phyloP scores from a whole-genome alignment of 2,888 invertebrate species.

The Seladonia tumulorum region DNA sequence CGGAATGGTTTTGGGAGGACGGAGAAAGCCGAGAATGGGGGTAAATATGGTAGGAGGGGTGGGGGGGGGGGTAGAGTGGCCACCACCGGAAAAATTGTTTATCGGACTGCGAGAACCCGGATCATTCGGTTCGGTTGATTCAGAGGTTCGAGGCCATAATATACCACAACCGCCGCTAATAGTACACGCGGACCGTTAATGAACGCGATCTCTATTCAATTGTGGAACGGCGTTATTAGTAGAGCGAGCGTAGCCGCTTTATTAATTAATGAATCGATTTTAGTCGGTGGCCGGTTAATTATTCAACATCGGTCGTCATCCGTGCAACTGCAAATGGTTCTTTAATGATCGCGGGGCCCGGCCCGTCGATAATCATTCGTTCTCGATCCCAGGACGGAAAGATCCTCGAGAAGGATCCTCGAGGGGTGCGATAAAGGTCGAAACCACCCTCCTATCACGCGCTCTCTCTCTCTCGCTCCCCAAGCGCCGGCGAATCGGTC shows the following conservation, averaged over 20 bases:
- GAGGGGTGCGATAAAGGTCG: background rate
- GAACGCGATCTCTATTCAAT: constrained; percentile 73
- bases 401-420: constrained; percentile 27
- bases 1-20: background rate
- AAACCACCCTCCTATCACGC: background rate
- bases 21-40: background rate
- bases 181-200: constrained; percentile 67
- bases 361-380: background rate
- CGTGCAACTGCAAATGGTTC: constrained; percentile 68
- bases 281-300: constrained; percentile 68
- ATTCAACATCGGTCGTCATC: constrained; percentile 67
- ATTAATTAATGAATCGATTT: constrained; percentile 73
- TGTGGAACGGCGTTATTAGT: constrained; percentile 71
- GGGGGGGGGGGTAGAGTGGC: background rate
- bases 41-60: too few species aligned
- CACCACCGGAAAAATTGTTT: constrained; percentile 54
- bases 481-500: constrained; percentile 3
- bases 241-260: constrained; percentile 69
- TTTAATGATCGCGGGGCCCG: constrained; percentile 59
- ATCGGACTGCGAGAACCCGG: constrained; percentile 58
- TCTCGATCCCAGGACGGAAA: constrained; percentile 8
- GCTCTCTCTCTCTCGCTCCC: background rate
- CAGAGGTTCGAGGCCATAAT: constrained; percentile 59
- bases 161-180: constrained; percentile 66
- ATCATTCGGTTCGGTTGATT: constrained; percentile 61